These are phyloP conservation scores for Odontomyia ornata DNA, from an alignment of 2,888 invertebrate genomes.

Conservation along the genomic window DNA sequence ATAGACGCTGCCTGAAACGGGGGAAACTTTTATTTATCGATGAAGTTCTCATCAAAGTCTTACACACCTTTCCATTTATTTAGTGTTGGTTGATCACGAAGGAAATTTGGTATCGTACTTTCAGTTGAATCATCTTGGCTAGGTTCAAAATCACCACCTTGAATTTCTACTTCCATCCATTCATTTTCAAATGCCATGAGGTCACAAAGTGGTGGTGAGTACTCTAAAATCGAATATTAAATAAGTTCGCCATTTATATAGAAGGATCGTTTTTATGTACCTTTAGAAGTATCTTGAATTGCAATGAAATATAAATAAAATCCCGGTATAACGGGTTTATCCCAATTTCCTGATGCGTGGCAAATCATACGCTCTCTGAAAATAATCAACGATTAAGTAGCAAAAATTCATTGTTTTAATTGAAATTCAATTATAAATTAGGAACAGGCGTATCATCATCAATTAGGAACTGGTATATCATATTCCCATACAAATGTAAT, in stretches of 20 bases:
- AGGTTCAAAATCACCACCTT: constrained; percentile 58
- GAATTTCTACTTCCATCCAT: constrained; percentile 88
- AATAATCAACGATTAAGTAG: not conserved
- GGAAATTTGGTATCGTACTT: constrained; percentile 58
- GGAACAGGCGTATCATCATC: too few relatives aligned
- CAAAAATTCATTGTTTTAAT: too few relatives aligned
- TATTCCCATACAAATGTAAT: too few relatives aligned
- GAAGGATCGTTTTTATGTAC: constrained; percentile 49
- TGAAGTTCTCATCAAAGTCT: not conserved
- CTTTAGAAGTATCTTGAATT: constrained; percentile 65
- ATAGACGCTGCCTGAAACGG: constrained; percentile 66
- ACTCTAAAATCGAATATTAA: constrained; percentile 64
- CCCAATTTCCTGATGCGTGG: constrained; percentile 88
- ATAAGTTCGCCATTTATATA: not conserved
- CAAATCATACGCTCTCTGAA: constrained; percentile 80
- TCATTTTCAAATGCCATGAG: constrained; percentile 87
- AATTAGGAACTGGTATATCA: too few relatives aligned
- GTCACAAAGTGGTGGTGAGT: constrained; percentile 75
- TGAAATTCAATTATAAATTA: too few relatives aligned
- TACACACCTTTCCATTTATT: constrained; percentile 47
- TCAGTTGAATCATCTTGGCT: constrained; percentile 55
- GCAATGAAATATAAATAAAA: constrained; percentile 92
- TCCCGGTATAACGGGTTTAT: constrained; percentile 84
- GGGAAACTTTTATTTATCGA: not conserved
- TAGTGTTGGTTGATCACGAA: constrained; percentile 57